phyloP scores from a whole-genome alignment of 2,113 vertebrate genomes.

The Oceanodroma tethys region DNA sequence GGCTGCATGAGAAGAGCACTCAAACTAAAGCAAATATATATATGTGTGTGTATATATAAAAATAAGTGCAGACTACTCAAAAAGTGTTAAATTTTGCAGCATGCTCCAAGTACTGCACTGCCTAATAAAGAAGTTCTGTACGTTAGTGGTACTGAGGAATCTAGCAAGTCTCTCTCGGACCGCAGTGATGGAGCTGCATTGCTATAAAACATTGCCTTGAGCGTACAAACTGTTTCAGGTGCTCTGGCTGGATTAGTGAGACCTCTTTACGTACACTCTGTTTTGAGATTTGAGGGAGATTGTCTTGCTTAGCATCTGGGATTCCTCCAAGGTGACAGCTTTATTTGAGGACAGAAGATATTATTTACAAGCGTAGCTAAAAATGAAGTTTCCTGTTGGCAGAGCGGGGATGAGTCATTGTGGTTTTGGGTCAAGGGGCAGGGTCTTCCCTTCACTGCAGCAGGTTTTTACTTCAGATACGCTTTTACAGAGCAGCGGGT shows the following conservation, averaged over 20 bases:
- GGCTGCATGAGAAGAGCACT: neutral
- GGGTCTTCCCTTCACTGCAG: neutral
- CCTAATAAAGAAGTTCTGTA: neutral
- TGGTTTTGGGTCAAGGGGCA: constrained; percentile 3
- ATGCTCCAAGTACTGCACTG: neutral
- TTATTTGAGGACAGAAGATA: neutral
- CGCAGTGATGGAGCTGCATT: neutral
- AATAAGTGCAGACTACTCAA: neutral
- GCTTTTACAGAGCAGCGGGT: neutral
- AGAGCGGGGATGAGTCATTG: constrained; percentile 33
- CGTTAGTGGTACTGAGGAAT: neutral
- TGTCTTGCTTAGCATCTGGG: neutral
- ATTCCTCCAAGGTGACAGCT: constrained; percentile 21
- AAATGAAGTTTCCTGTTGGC: constrained; percentile 47
- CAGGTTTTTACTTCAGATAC: neutral
- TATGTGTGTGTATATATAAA: too few relatives aligned
- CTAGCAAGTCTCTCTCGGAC: fast-evolving
- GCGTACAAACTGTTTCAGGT: neutral
- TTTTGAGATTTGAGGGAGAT: neutral
- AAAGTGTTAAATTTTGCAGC: neutral
- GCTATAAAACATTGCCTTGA: neutral
- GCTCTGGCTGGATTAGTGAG: neutral
- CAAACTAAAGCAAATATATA: neutral
- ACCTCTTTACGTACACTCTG: fast-evolving
- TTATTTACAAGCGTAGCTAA: neutral